Evolutionary conservation across 2,797 vertebrate species (phyloP), one percentile per base, ranked within the genome.

Genomic region (Chromis chromis): DNA sequence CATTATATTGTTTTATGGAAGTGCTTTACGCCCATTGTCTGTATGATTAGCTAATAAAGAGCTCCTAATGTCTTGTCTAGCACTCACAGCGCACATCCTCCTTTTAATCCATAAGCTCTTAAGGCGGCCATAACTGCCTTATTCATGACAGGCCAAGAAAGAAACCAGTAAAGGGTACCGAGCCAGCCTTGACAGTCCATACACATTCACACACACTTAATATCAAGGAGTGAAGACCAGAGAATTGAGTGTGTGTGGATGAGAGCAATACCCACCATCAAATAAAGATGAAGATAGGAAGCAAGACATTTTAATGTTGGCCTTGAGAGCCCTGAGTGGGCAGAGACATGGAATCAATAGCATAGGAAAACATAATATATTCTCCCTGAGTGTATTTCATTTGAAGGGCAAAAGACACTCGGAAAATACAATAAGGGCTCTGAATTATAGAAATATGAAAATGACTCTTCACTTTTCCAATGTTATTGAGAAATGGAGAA

Each of bases 31-130:
- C 63, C 86, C 87, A 89, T 91, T 92, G 89, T 92, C 89, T 87
- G 58, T 54, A 65, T 78, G 79, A 91, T 92, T 87, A 88, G 86
- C 91, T 91, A 91, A 90, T 93, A 93, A 94, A 91, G 89, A 92
- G 89, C 80, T 86, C 82, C 89, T 93, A 93, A 93, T 93, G 93
- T 81, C 89, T 90, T 82, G 88, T 89, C 86, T 89, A 86, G 91
- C 90, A 90, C 92, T 91, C 83, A 83, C 56, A n/a, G 65, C 57
- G 46, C 77, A 88, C 85, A 90, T 91, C 89, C 86, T 88, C 85
- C 86, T 84, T 90, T 92, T 91, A 91, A 90, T 91, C 89, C 90
- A 92, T 92, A 92, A 89, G 86, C 91, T 93, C 91, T 93, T 92
- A 92, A 89, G 82, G 91, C 85, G 14, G 76, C 87, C 73, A 91